Evolutionary conservation across 2,113 vertebrate species (phyloP), one percentile per base, ranked within the genome.

Genomic region (Ceyx melanurus): DNA sequence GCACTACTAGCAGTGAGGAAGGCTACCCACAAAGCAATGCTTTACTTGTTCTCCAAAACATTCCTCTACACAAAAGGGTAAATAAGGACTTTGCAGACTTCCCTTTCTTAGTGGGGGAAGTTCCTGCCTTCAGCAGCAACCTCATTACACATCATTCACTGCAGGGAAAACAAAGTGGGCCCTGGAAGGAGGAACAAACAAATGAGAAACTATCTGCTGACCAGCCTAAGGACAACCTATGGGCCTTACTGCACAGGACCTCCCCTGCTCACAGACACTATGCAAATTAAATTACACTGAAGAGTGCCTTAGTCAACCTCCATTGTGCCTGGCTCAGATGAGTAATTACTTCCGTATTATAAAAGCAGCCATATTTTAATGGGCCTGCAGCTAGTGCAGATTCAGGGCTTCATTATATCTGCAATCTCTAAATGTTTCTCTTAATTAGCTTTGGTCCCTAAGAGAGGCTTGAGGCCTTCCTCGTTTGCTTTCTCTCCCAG

Each of bases 371-470:
- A 86, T 85, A 66, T 53, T 93, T 87, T 56, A 80, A 90, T 12
- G 8, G 74, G 79, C 90, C 88, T 88, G 79, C 84, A 89, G 89
- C 92, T 84, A 95, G 40, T 56, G 53, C 26, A 33, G 57, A 92
- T 67, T 83, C 48, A 76, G 83, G 88, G 65, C 76, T 93, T 95
- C 87, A 77, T 92, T 94, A 77, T 45, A 75, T 67, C 77, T 85
- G 67, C 82, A 73, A 9, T 88, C 46, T 89, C 78, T 94, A 93
- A 95, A 91, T 91, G 43, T 68, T 96, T 88, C 54, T 86, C 82
- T 92, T 96, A 82, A 91, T 96, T 96, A 97, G 95, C 68, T 91
- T 73, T 51, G 79, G 85, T 90, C 80, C 74, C 80, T 66, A 78
- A 78, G 94, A 90, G 15, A 93, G 67, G 37, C 79, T 93, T 62